Evolutionary conservation across 2,888 invertebrate species (phyloP), one percentile per base, ranked within the genome.

Genomic region (Caenorhabditis sinica): DNA sequence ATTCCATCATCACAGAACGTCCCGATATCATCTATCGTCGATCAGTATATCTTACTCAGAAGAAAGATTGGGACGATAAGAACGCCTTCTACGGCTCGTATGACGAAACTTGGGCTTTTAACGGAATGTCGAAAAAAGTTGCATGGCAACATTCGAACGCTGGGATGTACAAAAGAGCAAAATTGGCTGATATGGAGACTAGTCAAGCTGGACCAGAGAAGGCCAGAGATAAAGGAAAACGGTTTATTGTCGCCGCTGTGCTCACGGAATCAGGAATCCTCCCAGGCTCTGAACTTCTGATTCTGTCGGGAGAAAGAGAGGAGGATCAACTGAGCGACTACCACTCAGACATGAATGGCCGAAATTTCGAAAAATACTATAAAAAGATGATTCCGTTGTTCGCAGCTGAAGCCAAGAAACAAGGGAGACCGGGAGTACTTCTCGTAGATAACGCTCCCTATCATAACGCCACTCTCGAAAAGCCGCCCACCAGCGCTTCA

Each of bases 81-180:
- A 45, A 45, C 2, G 43, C 43, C 0, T 65, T 20, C 8, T 45
- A 30, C 17, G 65, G 20, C 43, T 65, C 25, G 11, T 65, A 20
- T 20, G 65, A 65, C 17, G 65, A 65, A 13, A 65, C 65, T 0
- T 65, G 65, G 65, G 65, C 40, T 1, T 45, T n/a, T 25, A 3
- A 4, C 0, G 63, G 63, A 23, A 63, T 63, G 63, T 8, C 11
- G 2, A 33, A 15, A 11, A 5, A 15, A 5, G 5, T 36, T 3
- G 63, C 9, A 1, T 63, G 63, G 63, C 63, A 63, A 36, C 23
- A 33, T 13, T 2, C 11, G 1, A n/a, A 40, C 36, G 11, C 23
- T 2, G 23, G 17, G 5, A 40, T 63, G 40, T 63, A 63, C 20
- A n/a, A 40, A 15, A 40, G 43, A 15, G 20, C 23, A 13, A n/a